phyloP scores from a whole-genome alignment of 2,797 vertebrate species.

The Acrossocheilus fasciatus region DNA sequence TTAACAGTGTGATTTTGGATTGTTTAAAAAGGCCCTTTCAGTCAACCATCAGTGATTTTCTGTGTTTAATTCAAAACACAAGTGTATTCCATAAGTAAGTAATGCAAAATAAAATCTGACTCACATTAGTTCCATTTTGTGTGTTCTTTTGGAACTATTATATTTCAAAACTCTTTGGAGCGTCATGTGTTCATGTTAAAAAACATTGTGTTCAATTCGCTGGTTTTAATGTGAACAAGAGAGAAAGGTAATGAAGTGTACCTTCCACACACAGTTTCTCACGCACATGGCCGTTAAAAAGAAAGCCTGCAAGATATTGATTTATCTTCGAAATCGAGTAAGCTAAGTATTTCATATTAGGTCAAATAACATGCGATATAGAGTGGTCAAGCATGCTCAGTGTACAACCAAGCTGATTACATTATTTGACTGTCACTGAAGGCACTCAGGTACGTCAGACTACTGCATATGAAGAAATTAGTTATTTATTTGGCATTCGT shows the following conservation, averaged over 20 bases:
- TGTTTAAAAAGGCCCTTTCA: slow-evolving; percentile 1
- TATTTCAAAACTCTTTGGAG: slow-evolving; percentile 33
- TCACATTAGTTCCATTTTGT: slow-evolving; percentile 33
- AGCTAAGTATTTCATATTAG: slow-evolving; percentile 8
- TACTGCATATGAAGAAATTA: slow-evolving; percentile 44
- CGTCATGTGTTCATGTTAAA: slow-evolving; percentile 3
- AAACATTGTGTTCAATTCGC: slow-evolving; percentile 11
- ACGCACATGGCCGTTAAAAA: slow-evolving; percentile 21
- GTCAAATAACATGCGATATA: not conserved
- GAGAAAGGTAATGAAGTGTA: slow-evolving; percentile 8
- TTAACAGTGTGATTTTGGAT: slow-evolving; percentile 1
- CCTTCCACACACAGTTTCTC: slow-evolving; percentile 7
- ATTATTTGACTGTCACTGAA: slow-evolving; percentile 54
- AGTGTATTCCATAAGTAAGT: not conserved
- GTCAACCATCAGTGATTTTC: slow-evolving; percentile 12
- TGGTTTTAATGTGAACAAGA: slow-evolving; percentile 39
- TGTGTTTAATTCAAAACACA: slow-evolving; percentile 17
- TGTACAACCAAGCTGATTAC: slow-evolving; percentile 54
- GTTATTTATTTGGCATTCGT: slow-evolving; percentile 71
- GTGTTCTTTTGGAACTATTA: slow-evolving; percentile 35
- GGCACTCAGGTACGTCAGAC: slow-evolving; percentile 19
- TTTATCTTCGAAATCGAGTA: not conserved
- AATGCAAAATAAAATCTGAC: slow-evolving; percentile 24
- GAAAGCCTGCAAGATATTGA: slow-evolving; percentile 40
- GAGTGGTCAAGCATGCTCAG: slow-evolving; percentile 29